These are phyloP conservation scores for Sander lucioperca DNA, from an alignment of 2,113 vertebrate genomes.

Conservation along the genomic window DNA sequence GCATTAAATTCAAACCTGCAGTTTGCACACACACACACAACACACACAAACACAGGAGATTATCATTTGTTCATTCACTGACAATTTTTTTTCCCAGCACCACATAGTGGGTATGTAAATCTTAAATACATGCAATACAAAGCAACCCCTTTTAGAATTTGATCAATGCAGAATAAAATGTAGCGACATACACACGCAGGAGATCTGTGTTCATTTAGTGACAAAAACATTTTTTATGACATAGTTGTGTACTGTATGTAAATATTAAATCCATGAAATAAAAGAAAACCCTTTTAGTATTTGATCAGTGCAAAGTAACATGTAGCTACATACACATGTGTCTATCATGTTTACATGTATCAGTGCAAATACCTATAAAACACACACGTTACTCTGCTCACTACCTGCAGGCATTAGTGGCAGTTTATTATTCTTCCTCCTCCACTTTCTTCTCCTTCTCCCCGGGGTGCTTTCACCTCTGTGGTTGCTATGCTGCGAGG, in stretches of 20 bases:
- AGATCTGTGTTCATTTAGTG: background rate
- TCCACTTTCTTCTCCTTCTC: slow-evolving; percentile 57
- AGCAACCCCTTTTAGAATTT: too few species aligned
- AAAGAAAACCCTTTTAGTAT: background rate
- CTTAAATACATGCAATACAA: too few species aligned
- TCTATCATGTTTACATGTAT: slow-evolving; percentile 15
- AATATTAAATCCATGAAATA: slow-evolving; percentile 7
- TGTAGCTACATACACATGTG: background rate
- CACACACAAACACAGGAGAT: background rate
- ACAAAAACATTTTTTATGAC: slow-evolving; percentile 19
- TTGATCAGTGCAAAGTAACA: background rate
- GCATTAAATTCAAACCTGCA: slow-evolving; percentile 60
- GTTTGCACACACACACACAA: slow-evolving; percentile 54
- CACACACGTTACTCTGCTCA: background rate
- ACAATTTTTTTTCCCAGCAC: too few species aligned
- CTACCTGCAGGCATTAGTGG: slow-evolving; percentile 59
- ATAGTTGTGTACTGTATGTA: background rate
- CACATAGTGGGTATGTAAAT: too few species aligned
- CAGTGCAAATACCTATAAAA: slow-evolving; percentile 3
- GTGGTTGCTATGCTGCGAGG: slow-evolving; percentile 79
- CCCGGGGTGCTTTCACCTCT: slow-evolving; percentile 78
- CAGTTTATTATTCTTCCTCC: slow-evolving; percentile 65
- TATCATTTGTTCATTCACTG: background rate
- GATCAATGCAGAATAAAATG: too few species aligned
- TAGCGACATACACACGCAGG: slow-evolving; percentile 25